Evolutionary conservation across 2,888 invertebrate species (phyloP), one percentile per base, ranked within the genome.

Genomic region (Halocaridina rubra): DNA sequence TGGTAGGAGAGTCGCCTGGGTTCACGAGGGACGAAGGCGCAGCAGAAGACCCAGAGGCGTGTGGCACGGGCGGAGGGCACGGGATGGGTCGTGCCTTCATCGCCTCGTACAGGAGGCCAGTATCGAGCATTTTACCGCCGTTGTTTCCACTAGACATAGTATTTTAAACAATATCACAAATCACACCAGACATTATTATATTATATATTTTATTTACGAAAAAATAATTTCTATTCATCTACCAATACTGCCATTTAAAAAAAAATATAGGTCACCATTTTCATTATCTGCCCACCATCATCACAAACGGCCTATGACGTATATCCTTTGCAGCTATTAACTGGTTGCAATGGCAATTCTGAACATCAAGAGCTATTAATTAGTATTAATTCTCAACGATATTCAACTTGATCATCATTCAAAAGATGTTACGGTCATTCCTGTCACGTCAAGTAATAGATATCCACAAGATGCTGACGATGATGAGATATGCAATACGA

Each of bases 51-150:
- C 76, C 74, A n/a, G 59, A 29, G 80, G 72, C 72, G 82, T 82
- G 82, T 13, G 75, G 29, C 53, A 84, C 84, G 27, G 75, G 46
- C n/a, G n/a, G n/a, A 30, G 80, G 72, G 71, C 72, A 67, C 69
- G 76, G 69, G 27, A 76, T 77, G 8, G 80, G 80, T 71, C 80
- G 59, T 24, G 85, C 80, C 78, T 86, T 86, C 86, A 86, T 82
- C 57, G 82, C 86, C 80, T 86, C 86, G 75, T 86, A 82, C 64
- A 86, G 71, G 27, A 78, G 76, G 80, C 78, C 82, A 53, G 86
- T 86, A 59, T 86, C 86, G 76, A 86, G 75, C 86, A 86, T 82
- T 57, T 77, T 86, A 75, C 74, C 74, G 72, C 72, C 79, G 72
- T 72, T 79, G 39, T 81, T 79, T 39, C 75, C 82, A 77, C 82